Conservation (phyloP, 2,113 vertebrate species). For the Salminus brasiliensis region DNA sequence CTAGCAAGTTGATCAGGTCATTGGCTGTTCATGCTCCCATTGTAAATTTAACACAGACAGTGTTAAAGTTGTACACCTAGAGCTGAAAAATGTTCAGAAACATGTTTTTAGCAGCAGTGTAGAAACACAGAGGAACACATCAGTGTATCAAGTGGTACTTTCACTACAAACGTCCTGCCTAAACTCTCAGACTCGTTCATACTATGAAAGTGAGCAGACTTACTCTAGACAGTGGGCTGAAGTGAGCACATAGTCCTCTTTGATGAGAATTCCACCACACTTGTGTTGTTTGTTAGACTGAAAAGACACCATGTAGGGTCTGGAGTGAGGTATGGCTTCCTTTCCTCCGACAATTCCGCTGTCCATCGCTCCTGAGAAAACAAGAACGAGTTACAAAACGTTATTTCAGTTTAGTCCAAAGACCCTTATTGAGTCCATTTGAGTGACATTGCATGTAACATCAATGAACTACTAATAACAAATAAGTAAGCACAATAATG, state of each 20-base stretch:
- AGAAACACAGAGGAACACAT: too few relatives aligned
- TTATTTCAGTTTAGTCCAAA: neutral
- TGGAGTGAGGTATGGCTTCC: constrained; percentile 72
- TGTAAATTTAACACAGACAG: too few relatives aligned
- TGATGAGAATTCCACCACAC: constrained; percentile 71
- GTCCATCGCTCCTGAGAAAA: constrained; percentile 62
- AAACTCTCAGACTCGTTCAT: too few relatives aligned
- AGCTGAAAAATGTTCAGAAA: too few relatives aligned
- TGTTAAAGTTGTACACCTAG: too few relatives aligned
- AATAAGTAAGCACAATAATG: neutral
- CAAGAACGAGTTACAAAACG: neutral
- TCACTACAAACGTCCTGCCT: too few relatives aligned
- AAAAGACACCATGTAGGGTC: constrained; percentile 81
- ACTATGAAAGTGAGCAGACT: constrained; percentile 25
- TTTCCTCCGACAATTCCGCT: constrained; percentile 77
- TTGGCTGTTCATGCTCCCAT: too few relatives aligned
- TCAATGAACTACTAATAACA: neutral
- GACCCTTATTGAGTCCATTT: neutral
- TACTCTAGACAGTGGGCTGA: constrained; percentile 62
- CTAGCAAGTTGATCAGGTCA: too few relatives aligned
- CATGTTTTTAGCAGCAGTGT: too few relatives aligned
- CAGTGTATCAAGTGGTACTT: too few relatives aligned
- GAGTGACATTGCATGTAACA: neutral
- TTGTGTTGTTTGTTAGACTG: neutral
- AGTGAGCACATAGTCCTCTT: constrained; percentile 67